Conservation (phyloP, 2,797 vertebrate species). For the Masticophis lateralis region DNA sequence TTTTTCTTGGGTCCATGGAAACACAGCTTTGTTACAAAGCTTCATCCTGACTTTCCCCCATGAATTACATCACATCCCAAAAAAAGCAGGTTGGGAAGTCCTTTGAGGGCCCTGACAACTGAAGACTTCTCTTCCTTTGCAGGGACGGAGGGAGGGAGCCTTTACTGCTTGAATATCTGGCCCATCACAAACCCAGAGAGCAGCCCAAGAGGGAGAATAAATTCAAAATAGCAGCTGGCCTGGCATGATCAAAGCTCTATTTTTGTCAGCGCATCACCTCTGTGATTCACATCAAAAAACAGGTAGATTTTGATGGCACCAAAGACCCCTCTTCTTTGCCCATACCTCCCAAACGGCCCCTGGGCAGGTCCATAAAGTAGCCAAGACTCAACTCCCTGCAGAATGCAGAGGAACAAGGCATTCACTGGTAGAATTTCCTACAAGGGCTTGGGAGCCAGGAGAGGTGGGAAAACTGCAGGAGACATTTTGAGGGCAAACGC, state of each 20-base stretch:
- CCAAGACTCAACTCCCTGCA: not conserved
- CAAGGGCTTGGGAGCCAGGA: not conserved
- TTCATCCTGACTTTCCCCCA: not conserved
- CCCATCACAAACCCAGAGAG: not conserved
- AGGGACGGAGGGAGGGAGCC: not conserved
- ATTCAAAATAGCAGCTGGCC: not conserved
- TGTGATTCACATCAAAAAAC: not conserved
- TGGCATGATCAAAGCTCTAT: not conserved
- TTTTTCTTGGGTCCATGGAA: not conserved
- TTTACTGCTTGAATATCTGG: not conserved
- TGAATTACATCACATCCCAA: not conserved
- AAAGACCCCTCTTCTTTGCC: not conserved
- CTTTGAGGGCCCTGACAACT: not conserved
- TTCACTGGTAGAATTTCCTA: not conserved
- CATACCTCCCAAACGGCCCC: fast-evolving
- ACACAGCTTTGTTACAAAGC: not conserved
- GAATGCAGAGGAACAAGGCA: not conserved
- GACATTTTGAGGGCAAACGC: not conserved
- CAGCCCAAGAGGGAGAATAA: not conserved
- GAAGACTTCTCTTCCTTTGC: not conserved
- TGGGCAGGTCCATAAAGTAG: not conserved
- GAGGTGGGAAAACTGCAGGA: not conserved
- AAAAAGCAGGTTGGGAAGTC: not conserved
- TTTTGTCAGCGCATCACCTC: too few relatives aligned
- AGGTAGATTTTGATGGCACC: not conserved